A percentile compares a stretch with the other conserved stretches of the same genome.
Conservation (phyloP, 2,888 invertebrate genomes). For the Priocnemis perturbator region DNA sequence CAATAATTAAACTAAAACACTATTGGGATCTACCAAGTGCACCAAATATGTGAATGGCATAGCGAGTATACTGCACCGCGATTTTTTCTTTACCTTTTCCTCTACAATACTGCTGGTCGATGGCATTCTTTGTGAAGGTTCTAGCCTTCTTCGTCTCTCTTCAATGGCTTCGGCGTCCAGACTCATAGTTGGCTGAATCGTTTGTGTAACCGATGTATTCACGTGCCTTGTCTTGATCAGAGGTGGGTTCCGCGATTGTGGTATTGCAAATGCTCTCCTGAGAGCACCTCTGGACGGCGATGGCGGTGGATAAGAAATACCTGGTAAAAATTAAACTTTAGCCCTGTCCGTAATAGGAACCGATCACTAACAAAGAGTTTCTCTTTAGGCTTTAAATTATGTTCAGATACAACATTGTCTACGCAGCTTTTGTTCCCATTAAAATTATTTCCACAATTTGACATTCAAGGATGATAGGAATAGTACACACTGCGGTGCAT, state of each 20-base stretch:
- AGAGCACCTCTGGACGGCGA: slow-evolving; percentile 79
- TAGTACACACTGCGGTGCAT: no score
- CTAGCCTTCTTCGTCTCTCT: slow-evolving; percentile 69
- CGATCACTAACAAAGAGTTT: no score
- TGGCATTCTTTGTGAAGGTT: slow-evolving; percentile 67
- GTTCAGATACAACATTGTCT: no score
- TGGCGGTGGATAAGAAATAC: slow-evolving; percentile 89
- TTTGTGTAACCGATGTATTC: slow-evolving; percentile 75
- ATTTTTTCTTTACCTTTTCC: slow-evolving; percentile 66
- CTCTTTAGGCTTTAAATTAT: no score
- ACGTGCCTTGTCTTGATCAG: slow-evolving; percentile 88
- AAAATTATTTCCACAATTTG: no score
- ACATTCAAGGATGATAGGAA: no score
- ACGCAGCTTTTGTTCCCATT: no score
- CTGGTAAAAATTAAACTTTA: slow-evolving; percentile 65
- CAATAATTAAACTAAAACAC: no score
- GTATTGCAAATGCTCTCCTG: slow-evolving; percentile 80
- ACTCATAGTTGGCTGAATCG: slow-evolving; percentile 63
- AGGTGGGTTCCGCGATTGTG: slow-evolving; percentile 86
- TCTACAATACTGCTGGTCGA: slow-evolving; percentile 70
- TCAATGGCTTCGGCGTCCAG: slow-evolving; percentile 70
- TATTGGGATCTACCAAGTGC: no score
- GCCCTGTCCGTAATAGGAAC: no score
- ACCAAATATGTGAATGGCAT: no score
- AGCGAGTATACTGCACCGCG: no score